These are phyloP conservation scores for Istiophorus platypterus DNA, from an alignment of 2,113 vertebrate genomes.

Conservation along the genomic window DNA sequence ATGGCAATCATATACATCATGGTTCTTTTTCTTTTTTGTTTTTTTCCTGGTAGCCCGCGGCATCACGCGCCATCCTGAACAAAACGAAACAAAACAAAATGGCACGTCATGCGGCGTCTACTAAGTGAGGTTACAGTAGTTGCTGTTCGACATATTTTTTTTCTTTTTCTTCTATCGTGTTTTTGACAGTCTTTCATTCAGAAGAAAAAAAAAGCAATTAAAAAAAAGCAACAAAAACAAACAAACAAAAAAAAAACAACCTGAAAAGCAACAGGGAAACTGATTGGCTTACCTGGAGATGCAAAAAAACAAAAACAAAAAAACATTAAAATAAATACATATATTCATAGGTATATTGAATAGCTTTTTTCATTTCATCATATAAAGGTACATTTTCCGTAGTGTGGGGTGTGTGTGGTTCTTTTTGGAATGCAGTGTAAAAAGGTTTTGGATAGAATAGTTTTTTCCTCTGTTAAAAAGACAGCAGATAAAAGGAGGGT, in stretches of 20 bases:
- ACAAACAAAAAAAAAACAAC: conserved; percentile 29
- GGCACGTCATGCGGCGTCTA: conserved; percentile 52
- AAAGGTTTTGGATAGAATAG: conserved; percentile 52
- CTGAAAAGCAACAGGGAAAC: conserved; percentile 46
- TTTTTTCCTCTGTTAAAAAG: conserved; percentile 56
- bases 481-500: conserved; percentile 73
- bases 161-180: conserved; percentile 44
- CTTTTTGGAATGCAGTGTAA: conserved; percentile 73
- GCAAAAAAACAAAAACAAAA: conserved; percentile 75
- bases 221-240: too few species aligned
- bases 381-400: conserved; percentile 73
- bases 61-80: conserved; percentile 42
- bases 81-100: too few species aligned
- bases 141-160: conserved; percentile 65
- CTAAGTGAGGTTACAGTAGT: conserved; percentile 79
- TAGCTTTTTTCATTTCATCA: conserved; percentile 66
- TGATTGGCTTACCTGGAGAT: conserved; percentile 63
- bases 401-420: conserved; percentile 27
- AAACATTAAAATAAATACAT: conserved; percentile 77
- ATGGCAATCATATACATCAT: conserved; percentile 63
- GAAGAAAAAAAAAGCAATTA: conserved; percentile 37
- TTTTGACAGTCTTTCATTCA: conserved; percentile 75
- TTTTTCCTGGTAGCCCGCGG: conserved; percentile 29
- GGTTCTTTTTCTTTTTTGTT: too few species aligned
- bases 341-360: conserved; percentile 61